These are phyloP conservation scores for Conchocele bisecta DNA, from an alignment of 2,888 invertebrate genomes.

Conservation along the genomic window DNA sequence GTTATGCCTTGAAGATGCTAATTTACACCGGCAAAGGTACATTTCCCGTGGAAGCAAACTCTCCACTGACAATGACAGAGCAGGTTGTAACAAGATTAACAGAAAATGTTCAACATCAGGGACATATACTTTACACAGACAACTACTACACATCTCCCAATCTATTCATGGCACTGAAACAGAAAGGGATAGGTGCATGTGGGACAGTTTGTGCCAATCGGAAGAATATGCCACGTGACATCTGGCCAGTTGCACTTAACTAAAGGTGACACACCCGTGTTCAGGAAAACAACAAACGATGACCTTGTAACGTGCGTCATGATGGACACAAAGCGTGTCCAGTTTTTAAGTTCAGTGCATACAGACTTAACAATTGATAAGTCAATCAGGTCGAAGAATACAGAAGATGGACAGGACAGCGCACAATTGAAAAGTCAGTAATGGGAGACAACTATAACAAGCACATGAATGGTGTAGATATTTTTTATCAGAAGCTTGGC, in stretches of 20 bases:
- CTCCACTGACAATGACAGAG: no score
- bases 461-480: conserved; percentile 31
- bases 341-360: conserved; percentile 13
- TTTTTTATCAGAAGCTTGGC: conserved; percentile 15
- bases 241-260: conserved; percentile 14
- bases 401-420: neutral
- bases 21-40: no score
- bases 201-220: conserved; percentile 25
- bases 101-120: no score
- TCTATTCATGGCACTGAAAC: conserved; percentile 23
- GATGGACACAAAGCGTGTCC: conserved; percentile 29
- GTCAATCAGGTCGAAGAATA: conserved; percentile 6
- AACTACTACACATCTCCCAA: conserved; percentile 25
- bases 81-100: no score
- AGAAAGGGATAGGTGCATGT: conserved; percentile 26
- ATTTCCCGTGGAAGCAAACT: no score
- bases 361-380: conserved; percentile 21
- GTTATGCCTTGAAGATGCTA: no score
- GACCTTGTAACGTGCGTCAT: conserved; percentile 21
- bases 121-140: conserved; percentile 16
- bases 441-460: conserved; percentile 28
- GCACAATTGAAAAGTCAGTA: conserved; percentile 18
- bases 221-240: conserved; percentile 20
- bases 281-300: conserved; percentile 12
- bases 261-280: conserved; percentile 22